Evolutionary conservation across 1,140 invertebrate species (phyloP), one percentile per base, ranked within the genome.

Genomic region (Chironomus striatipennis): DNA sequence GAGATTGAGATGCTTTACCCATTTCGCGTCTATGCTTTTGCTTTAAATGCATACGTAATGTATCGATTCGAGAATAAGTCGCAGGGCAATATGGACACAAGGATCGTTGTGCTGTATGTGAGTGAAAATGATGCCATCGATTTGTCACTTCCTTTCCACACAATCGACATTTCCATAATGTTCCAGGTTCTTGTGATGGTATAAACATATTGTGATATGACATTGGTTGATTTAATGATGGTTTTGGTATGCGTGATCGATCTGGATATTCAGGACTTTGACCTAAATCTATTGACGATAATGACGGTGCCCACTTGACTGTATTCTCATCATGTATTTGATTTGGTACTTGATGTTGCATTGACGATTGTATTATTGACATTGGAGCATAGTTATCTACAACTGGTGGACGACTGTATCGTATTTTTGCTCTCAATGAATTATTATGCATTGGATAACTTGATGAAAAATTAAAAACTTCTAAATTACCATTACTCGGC

Each of bases 81-180:
- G 91, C 90, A 75, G 90, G 88, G 84, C 92, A 94, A 82, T 92
- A 92, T 43, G 91, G 91, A 81, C 92, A 94, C 78, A 87, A 87
- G 76, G 90, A 92, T 77, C 91, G 86, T 82, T 91, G 88, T 73
- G 89, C 87, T 64, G 89, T 91, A 82, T 93, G 92, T 76, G 90
- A 91, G 83, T 93, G 91, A 84, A 88, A 91, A 84, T 94, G 92
- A 83, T 94, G 92, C 91, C 92, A 93, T 79, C 91, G 85, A 83
- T 93, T 93, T 80, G 91, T 90, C 74, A 93, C 92, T 84, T 92
- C 88, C 85, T 94, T 94, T 79, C 89, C 88, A 83, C 92, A 94
- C 18, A 88, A 87, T 77, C 90, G 89, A 84, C 92, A 94, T 80
- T 87, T 87, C 90, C 90, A 92, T 78, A 90, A 85, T 74, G 89